Percentiles rank a stretch among this genome's conserved stretches.
These are phyloP conservation scores for Artibeus lituratus DNA, from an alignment of 2,797 vertebrate species.

Conservation along the genomic window DNA sequence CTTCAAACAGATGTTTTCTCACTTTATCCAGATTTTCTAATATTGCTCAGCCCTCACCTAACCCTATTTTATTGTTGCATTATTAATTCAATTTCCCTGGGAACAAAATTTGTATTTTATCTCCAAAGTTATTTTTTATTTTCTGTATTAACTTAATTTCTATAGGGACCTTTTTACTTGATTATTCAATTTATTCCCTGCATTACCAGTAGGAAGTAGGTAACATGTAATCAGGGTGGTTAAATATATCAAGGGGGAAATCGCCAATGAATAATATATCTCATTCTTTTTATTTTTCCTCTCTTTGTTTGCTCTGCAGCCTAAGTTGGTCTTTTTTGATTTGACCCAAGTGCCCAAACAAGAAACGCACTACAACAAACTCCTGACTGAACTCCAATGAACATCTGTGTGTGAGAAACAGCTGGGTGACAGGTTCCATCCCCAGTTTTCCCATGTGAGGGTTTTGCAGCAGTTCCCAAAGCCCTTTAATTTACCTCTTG, in stretches of 20 bases:
- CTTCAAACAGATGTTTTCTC: not conserved
- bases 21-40: not conserved
- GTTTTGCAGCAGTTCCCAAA: not conserved
- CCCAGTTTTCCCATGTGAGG: not conserved
- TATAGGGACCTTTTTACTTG: not conserved
- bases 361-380: not conserved
- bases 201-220: not conserved
- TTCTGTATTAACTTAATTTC: not conserved
- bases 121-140: not conserved
- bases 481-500: not conserved
- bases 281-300: not conserved
- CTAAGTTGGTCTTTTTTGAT: not conserved
- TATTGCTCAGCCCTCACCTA: not conserved
- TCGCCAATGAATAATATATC: not conserved
- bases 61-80: not conserved
- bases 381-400: not conserved
- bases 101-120: not conserved
- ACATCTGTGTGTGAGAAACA: not conserved
- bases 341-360: not conserved
- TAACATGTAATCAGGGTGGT: not conserved
- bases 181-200: not conserved
- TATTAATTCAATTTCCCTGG: not conserved
- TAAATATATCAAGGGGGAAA: not conserved
- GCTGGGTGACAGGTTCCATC: not conserved
- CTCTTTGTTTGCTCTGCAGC: not conserved